Percentiles rank a stretch among this genome's conserved stretches.
These are phyloP conservation scores for Lutjanus erythropterus DNA, from an alignment of 2,113 vertebrate species.

Conservation along the genomic window DNA sequence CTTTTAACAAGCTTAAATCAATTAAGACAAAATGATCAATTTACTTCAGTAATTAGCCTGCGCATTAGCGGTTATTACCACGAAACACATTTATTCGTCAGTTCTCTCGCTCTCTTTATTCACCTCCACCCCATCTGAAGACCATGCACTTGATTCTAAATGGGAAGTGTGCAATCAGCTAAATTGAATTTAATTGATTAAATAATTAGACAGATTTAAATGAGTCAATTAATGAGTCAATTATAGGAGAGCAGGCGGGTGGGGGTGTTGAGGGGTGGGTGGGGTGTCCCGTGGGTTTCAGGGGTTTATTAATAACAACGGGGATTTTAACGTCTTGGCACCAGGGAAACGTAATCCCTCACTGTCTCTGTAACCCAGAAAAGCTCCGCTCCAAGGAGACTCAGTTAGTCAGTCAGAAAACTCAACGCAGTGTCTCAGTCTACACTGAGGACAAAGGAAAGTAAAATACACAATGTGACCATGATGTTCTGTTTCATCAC, in stretches of 20 bases:
- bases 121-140: slow-evolving; percentile 40
- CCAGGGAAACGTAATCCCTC: slow-evolving; percentile 63
- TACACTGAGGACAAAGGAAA: background rate
- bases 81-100: slow-evolving; percentile 69
- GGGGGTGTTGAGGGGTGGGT: background rate
- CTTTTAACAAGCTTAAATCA: slow-evolving; percentile 76
- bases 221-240: slow-evolving; percentile 78
- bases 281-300: slow-evolving; percentile 47
- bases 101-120: slow-evolving; percentile 52
- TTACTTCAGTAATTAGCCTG: slow-evolving; percentile 74
- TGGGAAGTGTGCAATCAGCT: slow-evolving; percentile 70
- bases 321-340: slow-evolving; percentile 63
- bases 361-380: slow-evolving; percentile 74
- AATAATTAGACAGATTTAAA: slow-evolving; percentile 79
- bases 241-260: slow-evolving; percentile 56
- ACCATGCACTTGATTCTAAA: slow-evolving; percentile 52
- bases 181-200: slow-evolving; percentile 81
- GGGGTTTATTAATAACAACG: slow-evolving; percentile 74
- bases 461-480: background rate
- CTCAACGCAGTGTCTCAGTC: background rate
- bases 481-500: background rate
- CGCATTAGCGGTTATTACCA: slow-evolving; percentile 71
- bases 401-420: slow-evolving; percentile 13
- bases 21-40: slow-evolving; percentile 79
- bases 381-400: slow-evolving; percentile 55